These are phyloP conservation scores for Falco novaeseelandiae DNA, from an alignment of 2,797 vertebrate species.

Conservation along the genomic window DNA sequence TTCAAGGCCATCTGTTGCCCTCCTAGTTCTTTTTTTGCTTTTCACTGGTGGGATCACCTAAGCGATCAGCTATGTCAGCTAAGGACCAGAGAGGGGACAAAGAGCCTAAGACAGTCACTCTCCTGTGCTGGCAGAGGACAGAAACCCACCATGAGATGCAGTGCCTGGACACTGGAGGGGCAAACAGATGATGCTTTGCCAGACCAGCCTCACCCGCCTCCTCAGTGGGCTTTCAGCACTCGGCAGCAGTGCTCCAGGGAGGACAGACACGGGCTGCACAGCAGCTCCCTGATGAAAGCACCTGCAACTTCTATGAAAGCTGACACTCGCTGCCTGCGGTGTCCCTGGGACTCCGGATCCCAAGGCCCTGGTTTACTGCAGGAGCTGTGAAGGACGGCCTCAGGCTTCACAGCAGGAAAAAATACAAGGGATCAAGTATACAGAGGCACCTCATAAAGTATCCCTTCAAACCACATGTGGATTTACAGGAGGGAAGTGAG, in stretches of 20 bases:
- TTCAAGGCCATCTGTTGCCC: not conserved
- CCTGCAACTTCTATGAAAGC: not conserved
- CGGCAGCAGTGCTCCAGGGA: not conserved
- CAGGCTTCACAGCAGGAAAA: constrained; percentile 32
- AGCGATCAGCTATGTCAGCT: not conserved
- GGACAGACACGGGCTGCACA: not conserved
- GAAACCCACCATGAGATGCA: not conserved
- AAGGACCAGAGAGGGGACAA: not conserved
- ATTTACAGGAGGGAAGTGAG: constrained; percentile 61
- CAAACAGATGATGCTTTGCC: not conserved
- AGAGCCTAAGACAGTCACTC: not conserved
- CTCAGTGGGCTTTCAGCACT: not conserved
- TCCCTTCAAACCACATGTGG: constrained; percentile 42
- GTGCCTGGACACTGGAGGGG: not conserved
- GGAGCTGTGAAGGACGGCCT: constrained; percentile 48
- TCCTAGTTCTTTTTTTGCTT: not conserved
- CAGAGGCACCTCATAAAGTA: constrained; percentile 62
- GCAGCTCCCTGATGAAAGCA: not conserved
- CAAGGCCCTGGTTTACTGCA: constrained; percentile 30
- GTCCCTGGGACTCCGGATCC: not conserved
- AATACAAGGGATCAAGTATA: constrained; percentile 49
- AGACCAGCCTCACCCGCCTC: not conserved
- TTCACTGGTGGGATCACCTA: not conserved
- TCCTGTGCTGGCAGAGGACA: not conserved
- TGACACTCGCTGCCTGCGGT: not conserved